phyloP scores from a whole-genome alignment of 35 echinoderm and acorn worm genomes.

The Ophiothrix spiculata region DNA sequence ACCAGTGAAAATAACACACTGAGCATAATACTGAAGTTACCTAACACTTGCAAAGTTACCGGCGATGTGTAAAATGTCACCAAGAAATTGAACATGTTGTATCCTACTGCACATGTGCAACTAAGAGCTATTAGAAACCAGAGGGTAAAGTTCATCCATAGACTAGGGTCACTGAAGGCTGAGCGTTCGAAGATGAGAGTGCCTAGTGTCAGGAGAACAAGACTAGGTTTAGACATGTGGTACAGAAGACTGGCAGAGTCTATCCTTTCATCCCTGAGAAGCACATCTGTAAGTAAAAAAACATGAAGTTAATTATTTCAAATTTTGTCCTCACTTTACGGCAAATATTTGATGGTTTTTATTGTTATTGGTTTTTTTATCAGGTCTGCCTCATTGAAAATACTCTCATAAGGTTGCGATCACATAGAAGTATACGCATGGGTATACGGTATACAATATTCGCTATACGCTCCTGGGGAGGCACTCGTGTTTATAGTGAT shows the following conservation, averaged over 20 bases:
- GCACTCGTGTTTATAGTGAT: no score
- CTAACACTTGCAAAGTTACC: conserved; percentile 79
- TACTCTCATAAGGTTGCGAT: no score
- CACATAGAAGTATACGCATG: no score
- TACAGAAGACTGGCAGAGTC: conserved; percentile 94
- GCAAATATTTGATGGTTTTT: no score
- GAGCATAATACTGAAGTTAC: conserved; percentile 78
- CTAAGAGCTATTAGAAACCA: conserved; percentile 67
- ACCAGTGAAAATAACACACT: conserved; percentile 68
- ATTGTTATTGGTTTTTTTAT: no score
- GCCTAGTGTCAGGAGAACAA: conserved; percentile 50
- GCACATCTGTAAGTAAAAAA: conserved; percentile 52
- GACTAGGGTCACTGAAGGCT: conserved; percentile 41
- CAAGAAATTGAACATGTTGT: conserved; percentile 93
- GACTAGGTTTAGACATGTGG: conserved; percentile 87
- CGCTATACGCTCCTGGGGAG: no score
- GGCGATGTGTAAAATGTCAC: conserved; percentile 96
- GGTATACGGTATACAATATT: no score
- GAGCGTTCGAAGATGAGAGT: conserved; percentile 73
- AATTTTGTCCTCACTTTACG: no score
- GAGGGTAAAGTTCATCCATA: conserved; percentile 33
- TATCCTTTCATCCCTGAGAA: conserved; percentile 86
- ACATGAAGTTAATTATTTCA: background rate
- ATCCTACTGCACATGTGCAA: conserved; percentile 85
- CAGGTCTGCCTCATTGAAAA: no score